Conservation (phyloP, 2,113 vertebrate species). For the Pandion haliaetus region DNA sequence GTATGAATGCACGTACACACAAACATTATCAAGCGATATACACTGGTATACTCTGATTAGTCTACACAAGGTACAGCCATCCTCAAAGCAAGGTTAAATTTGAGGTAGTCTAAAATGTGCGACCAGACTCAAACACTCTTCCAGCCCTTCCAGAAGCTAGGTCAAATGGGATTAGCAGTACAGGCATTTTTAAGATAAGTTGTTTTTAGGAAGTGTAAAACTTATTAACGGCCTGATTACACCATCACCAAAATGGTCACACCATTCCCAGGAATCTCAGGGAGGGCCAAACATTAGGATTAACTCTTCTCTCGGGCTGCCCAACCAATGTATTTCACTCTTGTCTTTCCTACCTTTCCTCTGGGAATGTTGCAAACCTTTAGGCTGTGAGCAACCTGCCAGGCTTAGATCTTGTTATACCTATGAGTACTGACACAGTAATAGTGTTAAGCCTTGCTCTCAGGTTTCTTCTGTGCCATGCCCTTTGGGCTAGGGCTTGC, state of each 20-base stretch:
- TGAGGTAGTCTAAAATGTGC: neutral
- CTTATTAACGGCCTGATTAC: neutral
- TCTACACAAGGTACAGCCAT: neutral
- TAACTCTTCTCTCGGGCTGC: neutral
- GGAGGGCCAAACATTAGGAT: neutral
- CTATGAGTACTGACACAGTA: neutral
- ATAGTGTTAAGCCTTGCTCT: neutral
- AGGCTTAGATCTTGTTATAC: conserved; percentile 11
- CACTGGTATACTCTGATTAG: neutral
- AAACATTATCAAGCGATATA: neutral
- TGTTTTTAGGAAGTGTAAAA: neutral
- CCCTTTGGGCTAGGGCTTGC: neutral
- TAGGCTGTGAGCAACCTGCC: neutral
- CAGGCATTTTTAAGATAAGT: neutral
- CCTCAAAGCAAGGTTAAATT: neutral
- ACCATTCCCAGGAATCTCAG: neutral
- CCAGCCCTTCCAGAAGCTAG: neutral
- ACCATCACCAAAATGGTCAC: neutral
- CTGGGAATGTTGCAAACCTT: neutral
- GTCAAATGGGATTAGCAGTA: neutral
- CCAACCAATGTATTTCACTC: neutral
- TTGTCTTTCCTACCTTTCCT: neutral
- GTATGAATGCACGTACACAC: neutral
- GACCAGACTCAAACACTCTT: neutral
- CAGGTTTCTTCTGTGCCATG: neutral